Conservation (phyloP, 2,888 invertebrate genomes). For the Tiphia femorata region DNA sequence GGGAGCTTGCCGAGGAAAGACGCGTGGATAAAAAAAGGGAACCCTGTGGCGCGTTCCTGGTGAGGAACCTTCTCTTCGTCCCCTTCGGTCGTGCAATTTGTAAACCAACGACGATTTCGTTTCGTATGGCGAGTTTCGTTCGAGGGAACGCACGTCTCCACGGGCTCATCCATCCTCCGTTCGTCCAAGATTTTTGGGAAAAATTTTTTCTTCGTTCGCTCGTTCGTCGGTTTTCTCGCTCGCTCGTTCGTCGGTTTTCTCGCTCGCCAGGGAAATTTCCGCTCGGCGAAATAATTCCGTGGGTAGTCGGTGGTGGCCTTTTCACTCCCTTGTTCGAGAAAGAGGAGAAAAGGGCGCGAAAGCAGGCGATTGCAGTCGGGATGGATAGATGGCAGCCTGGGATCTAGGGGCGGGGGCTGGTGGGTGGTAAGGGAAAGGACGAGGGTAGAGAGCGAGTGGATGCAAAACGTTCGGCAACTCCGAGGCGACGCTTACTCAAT, state of each 20-base stretch:
- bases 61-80: no score
- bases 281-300: no score
- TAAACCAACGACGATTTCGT: no score
- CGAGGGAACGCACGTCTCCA: no score
- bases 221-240: background rate
- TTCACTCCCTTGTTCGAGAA: no score
- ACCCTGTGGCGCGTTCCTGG: no score
- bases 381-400: background rate
- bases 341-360: background rate
- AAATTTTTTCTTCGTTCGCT: background rate
- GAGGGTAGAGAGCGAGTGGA: background rate
- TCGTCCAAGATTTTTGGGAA: no score
- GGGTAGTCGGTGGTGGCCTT: no score
- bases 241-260: background rate
- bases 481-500: background rate
- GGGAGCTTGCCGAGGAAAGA: no score
- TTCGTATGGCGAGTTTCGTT: background rate
- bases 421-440: background rate
- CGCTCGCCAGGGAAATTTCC: background rate
- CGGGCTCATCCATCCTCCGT: no score
- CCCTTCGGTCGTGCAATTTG: no score
- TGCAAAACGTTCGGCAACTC: slow-evolving; percentile 1
- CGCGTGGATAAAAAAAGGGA: no score
- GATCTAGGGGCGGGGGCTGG: background rate
- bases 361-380: background rate